Evolutionary conservation across 2,797 vertebrate genomes (phyloP).

Genomic region (Cuculus canorus): DNA sequence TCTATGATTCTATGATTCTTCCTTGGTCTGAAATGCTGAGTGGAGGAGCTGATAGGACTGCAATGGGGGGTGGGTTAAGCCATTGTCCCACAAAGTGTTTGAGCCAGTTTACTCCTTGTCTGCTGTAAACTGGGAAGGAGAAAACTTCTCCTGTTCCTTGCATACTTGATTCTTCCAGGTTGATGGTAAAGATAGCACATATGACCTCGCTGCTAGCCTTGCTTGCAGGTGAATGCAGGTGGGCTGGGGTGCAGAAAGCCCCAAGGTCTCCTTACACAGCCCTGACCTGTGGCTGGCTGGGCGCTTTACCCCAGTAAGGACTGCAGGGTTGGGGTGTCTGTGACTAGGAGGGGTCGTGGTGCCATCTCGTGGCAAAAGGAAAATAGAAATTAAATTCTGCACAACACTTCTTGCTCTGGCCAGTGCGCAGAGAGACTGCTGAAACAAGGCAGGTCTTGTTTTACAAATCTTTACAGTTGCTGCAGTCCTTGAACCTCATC

Average conservation of each 20-base stretch:
- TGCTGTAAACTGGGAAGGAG: background rate
- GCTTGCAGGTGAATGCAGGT: background rate
- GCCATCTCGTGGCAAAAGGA: constrained; percentile 59
- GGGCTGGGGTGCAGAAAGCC: background rate
- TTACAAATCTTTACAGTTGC: accelerated
- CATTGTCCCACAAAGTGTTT: background rate
- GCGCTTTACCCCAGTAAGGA: accelerated
- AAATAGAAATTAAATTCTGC: background rate
- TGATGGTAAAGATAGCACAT: background rate
- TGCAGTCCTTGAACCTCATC: background rate
- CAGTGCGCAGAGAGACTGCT: accelerated
- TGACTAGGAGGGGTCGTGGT: background rate
- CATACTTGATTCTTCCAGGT: background rate
- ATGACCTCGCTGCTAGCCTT: background rate
- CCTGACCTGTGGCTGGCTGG: background rate
- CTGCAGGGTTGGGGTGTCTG: background rate
- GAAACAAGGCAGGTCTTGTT: background rate
- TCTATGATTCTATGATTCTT: too few relatives aligned
- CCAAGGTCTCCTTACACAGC: background rate
- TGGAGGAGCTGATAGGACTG: background rate
- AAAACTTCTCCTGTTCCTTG: background rate
- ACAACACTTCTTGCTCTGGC: accelerated
- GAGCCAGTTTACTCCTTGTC: background rate
- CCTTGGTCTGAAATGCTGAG: background rate
- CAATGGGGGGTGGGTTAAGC: background rate